Evolutionary conservation across 2,113 vertebrate species (phyloP), one percentile per base, ranked within the genome.

Genomic region (Gila orcuttii): DNA sequence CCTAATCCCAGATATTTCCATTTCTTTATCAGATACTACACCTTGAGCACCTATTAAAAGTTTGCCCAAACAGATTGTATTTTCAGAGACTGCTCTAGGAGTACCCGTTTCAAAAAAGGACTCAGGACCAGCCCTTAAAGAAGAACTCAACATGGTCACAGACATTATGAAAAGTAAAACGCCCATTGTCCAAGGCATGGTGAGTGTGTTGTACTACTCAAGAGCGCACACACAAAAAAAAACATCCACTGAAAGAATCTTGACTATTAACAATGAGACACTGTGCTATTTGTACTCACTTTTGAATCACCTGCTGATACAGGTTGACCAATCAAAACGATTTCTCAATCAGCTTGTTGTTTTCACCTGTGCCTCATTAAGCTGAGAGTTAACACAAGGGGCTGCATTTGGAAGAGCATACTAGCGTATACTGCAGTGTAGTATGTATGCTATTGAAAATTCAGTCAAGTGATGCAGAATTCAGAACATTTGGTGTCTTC

Each of bases 281-380:
- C 21, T 39, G 4, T 19, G 4, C 19, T 57, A 10, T 78, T 47
- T 66, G 23, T 47, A 66, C 15, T 68, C 25, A 52, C 76, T 78
- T 78, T 78, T 78, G n/a, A 68, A 28, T 66, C 57, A 42, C 23
- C 21, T 4, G 17, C 3, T 50, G 36, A 66, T 33, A 31, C 5
- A n/a, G 80, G 45, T 4, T 12, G 19, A 52, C 64, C 80, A 71
- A 69, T 71, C 21, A 83, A 52, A 71, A 36, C 8, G 50, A 17
- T 47, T 66, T 7, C 6, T 62, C 59, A 64, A 25, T 80, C 59
- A 81, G 42, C n/a, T 81, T 47, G 3, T 50, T 55, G 64, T 73
- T 55, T 83, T 73, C 66, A 83, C 66, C 66, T 83, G 81, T 83
- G 45, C 11, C 81, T 83, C 33, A 52, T 82, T 82, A 45, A 23